Evolutionary conservation across 2,888 invertebrate genomes (phyloP), one percentile per base, ranked within the genome.

Genomic region (Drosophila basisetae): DNA sequence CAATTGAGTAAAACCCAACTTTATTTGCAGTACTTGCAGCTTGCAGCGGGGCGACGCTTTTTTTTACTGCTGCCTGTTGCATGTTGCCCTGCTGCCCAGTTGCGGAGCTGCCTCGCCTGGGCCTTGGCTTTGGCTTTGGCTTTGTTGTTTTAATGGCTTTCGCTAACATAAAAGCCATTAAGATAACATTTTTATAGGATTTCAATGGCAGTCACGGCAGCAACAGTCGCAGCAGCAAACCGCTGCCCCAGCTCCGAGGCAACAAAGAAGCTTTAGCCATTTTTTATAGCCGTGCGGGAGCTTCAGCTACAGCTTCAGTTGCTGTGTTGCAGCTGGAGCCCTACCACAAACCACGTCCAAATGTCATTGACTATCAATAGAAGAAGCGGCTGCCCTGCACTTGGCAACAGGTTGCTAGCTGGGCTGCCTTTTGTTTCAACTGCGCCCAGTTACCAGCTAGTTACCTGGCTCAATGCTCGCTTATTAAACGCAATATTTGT

Each of bases 151-250:
- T 87, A 87, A 87, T 91, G 91, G 89, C 84, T 91, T 90, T 91
- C 90, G 91, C 91, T 82, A 91, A 90, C 91, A 90, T 91, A 90
- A 90, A 90, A 91, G 91, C 90, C 91, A 91, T 91, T 91, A 91
- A 91, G 91, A 91, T 91, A 91, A 91, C 89, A 91, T 86, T 90
- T 89, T 87, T 85, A 84, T 86, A 86, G 91, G 89, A 87, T 89
- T 90, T 90, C 80, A 78, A 72, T 82, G 80, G 81, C 81, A 81
- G 83, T 82, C 83, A 80, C 80, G 80, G 80, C 80, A 80, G 81
- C 82, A 66, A 63, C 72, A 43, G 65, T 55, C 47, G 77, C 62
- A 67, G 67, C 68, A 41, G 53, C 81, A 61, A 65, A 67, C 66
- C 59, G 60, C 69, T 65, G 80, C 37, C 55, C 53, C 64, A 65